A percentile compares a stretch with the other conserved stretches of the same genome.
These are phyloP conservation scores for Macquaria ambigua DNA, from an alignment of 2,113 vertebrate genomes.

Conservation along the genomic window DNA sequence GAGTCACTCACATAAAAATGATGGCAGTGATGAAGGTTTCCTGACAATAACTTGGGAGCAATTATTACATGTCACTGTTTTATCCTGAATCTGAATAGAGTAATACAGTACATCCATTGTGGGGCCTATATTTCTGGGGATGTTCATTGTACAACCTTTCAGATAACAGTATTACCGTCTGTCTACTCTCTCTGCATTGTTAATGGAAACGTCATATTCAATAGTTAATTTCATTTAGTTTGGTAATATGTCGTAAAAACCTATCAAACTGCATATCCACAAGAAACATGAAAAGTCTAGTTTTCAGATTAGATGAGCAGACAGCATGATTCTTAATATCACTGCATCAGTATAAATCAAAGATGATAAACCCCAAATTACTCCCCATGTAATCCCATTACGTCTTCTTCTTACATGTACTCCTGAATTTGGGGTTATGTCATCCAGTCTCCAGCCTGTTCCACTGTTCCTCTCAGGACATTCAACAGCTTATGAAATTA, in stretches of 20 bases:
- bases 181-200: not conserved
- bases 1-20: not conserved
- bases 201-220: not conserved
- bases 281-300: not conserved
- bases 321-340: not conserved
- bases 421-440: conserved; percentile 19
- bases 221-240: not conserved
- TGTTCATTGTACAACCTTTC: not conserved
- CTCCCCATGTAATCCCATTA: conserved; percentile 42
- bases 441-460: conserved; percentile 37
- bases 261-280: no score
- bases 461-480: conserved; percentile 46
- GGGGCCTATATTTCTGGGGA: not conserved
- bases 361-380: conserved; percentile 28
- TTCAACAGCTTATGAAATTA: conserved; percentile 65
- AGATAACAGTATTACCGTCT: not conserved
- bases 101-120: not conserved
- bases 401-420: conserved; percentile 18
- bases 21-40: not conserved
- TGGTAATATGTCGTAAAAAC: not conserved
- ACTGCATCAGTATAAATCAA: not conserved
- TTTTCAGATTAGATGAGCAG: not conserved
- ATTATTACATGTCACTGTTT: not conserved
- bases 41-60: not conserved
- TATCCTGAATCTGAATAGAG: not conserved